Base-by-base conservation (phyloP, 2,797 vertebrate species). In the Ciconia nigra region DNA sequence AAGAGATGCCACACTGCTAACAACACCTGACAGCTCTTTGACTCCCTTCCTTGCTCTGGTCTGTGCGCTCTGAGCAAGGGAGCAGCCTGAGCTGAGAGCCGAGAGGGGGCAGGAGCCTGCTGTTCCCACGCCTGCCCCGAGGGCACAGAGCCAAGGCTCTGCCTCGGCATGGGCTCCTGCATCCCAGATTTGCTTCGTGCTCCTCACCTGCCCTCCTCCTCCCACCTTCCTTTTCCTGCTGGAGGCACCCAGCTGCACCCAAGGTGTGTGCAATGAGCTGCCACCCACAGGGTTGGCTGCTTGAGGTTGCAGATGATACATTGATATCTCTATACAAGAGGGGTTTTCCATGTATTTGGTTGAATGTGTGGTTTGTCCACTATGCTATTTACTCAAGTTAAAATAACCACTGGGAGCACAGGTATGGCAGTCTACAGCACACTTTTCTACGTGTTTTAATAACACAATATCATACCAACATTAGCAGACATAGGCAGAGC, bases 1-100 rank as follows among this genome's bases (percentile, higher is more conserved):
- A 97, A 97, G 96, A 98, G 91, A 96, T 89, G 92, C 81, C 96
- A 92, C 95, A 90, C 61, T 13, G 31, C 94, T 98, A 94, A 93
- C 58, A 58, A 35, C 59, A 89, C 39, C 91, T 95, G 94, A 94
- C 95, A 95, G 71, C 79, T 80, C 90, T 74, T 90, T 62, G 51
- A 12, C 62, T 91, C 52, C 44, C 72, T 90, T 90, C 88, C 41
- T 28, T 47, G 49, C 46, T 54, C 81, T 49, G 15, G 41, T 67
- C 81, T 9, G 8, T 5, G 13, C 5, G 3, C 26, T 66, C 76
- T 0, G 0, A 79, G 78, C 2, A 2, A 63, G 47, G 62, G 76
- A 73, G 74, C 39, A 51, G 44, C 66, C 63, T 28, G 51, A 87
- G 69, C n/a, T 0, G 10, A 0, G 11, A 47, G 57, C 54, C 7